phyloP scores from a whole-genome alignment of 2,888 invertebrate species.

The Plebejus melissa region DNA sequence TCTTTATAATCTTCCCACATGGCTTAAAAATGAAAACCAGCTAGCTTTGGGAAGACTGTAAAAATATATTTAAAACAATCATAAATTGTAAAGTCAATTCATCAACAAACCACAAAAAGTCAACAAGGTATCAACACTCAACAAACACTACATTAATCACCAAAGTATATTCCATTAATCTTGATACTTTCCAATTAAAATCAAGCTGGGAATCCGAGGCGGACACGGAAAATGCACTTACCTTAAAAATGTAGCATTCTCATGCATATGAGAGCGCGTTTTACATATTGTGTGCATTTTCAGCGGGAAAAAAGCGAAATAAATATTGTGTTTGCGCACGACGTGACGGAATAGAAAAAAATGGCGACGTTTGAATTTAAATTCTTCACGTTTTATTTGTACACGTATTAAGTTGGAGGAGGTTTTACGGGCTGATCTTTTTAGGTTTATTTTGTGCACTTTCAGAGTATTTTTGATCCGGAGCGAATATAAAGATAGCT shows the following conservation, averaged over 20 bases:
- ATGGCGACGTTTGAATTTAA: slow-evolving; percentile 28
- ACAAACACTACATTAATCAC: slow-evolving; percentile 15
- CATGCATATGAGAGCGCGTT: slow-evolving; percentile 27
- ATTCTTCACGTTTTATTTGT: slow-evolving; percentile 27
- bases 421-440: slow-evolving; percentile 6
- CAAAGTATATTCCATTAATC: slow-evolving; percentile 12
- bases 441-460: neutral
- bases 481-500: too few relatives aligned
- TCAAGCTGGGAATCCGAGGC: slow-evolving; percentile 24
- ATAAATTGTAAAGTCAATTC: neutral
- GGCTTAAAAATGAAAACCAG: too few relatives aligned
- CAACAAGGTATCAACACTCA: slow-evolving; percentile 3
- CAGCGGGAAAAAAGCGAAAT: slow-evolving; percentile 25
- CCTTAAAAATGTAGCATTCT: slow-evolving; percentile 26
- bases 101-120: neutral
- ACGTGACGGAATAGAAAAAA: slow-evolving; percentile 18
- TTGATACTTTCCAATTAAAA: slow-evolving; percentile 25
- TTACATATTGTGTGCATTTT: slow-evolving; percentile 27
- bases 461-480: neutral
- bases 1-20: too few relatives aligned
- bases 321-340: slow-evolving; percentile 21
- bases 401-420: neutral
- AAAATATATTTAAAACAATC: neutral
- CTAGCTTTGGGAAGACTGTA: too few relatives aligned
- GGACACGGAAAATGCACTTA: slow-evolving; percentile 24